Percentiles rank a stretch among this genome's conserved stretches.
Evolutionary conservation across 1,140 invertebrate species (phyloP).

Genomic region (Micrasema minimum): DNA sequence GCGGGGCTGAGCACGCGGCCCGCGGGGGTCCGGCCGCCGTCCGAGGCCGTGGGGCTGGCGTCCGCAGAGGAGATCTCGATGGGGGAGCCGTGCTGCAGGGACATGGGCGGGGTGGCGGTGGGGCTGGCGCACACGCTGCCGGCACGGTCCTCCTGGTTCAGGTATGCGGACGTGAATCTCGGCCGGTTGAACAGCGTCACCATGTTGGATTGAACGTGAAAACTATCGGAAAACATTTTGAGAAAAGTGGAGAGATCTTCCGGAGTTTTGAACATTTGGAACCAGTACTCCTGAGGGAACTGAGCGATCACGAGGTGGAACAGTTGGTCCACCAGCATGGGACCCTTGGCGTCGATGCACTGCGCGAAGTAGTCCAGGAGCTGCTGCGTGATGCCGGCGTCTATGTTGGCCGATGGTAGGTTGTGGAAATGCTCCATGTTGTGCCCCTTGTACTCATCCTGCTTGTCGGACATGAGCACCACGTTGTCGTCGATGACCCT

Average conservation of each 20-base stretch:
- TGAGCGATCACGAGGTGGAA: slow-evolving; percentile 83
- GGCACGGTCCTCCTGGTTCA: slow-evolving; percentile 62
- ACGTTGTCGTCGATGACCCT: slow-evolving; percentile 88
- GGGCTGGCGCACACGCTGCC: slow-evolving; percentile 32
- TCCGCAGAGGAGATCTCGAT: slow-evolving; percentile 53
- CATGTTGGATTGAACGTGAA: slow-evolving; percentile 89
- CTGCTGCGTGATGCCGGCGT: slow-evolving; percentile 80
- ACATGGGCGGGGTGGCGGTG: slow-evolving; percentile 57
- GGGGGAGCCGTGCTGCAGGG: slow-evolving; percentile 59
- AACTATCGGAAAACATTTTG: slow-evolving; percentile 89
- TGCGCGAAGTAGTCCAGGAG: slow-evolving; percentile 82
- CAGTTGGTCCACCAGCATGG: slow-evolving; percentile 85
- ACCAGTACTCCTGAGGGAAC: slow-evolving; percentile 81
- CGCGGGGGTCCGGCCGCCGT: slow-evolving; percentile 61
- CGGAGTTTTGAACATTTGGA: slow-evolving; percentile 85
- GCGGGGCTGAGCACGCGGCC: slow-evolving; percentile 63
- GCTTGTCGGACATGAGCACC: slow-evolving; percentile 70
- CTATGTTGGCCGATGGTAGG: slow-evolving; percentile 80
- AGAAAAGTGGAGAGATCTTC: slow-evolving; percentile 88
- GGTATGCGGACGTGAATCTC: slow-evolving; percentile 71
- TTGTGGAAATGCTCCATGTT: slow-evolving; percentile 72
- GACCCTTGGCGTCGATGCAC: slow-evolving; percentile 81
- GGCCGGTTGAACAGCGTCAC: slow-evolving; percentile 82
- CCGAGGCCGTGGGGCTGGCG: slow-evolving; percentile 62
- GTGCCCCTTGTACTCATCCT: slow-evolving; percentile 67